Evolutionary conservation across 2,888 invertebrate species (phyloP).

Genomic region (Amphiduros pacificus): DNA sequence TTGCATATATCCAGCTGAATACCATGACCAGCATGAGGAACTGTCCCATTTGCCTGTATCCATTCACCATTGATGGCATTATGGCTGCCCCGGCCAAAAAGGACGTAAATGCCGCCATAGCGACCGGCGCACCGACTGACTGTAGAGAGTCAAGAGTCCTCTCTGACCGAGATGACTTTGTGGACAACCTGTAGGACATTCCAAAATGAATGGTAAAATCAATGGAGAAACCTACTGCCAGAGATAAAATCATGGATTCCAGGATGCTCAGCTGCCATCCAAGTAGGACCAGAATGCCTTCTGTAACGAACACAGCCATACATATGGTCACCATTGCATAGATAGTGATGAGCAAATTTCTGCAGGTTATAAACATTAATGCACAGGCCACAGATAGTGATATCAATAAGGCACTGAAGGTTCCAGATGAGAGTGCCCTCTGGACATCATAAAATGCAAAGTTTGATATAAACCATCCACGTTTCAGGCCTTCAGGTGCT

Average conservation of each 20-base stretch:
- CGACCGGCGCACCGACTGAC: slow-evolving; percentile 77
- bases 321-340: slow-evolving; percentile 83
- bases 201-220: slow-evolving; percentile 89
- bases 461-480: slow-evolving; percentile 82
- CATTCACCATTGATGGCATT: slow-evolving; percentile 79
- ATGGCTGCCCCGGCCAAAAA: slow-evolving; percentile 84
- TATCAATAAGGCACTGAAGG: slow-evolving; percentile 77
- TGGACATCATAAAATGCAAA: slow-evolving; percentile 90
- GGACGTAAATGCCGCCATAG: slow-evolving; percentile 83
- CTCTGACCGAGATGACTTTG: background rate
- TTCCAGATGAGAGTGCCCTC: slow-evolving; percentile 76
- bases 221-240: slow-evolving; percentile 86
- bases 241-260: slow-evolving; percentile 88
- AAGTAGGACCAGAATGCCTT: slow-evolving; percentile 62
- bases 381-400: slow-evolving; percentile 76
- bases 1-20: slow-evolving; percentile 74
- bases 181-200: slow-evolving; percentile 68
- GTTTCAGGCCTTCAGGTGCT: slow-evolving; percentile 77
- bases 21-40: slow-evolving; percentile 83
- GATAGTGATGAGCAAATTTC: slow-evolving; percentile 78
- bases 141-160: slow-evolving; percentile 21
- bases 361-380: slow-evolving; percentile 79
- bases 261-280: slow-evolving; percentile 89
- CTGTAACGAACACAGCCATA: slow-evolving; percentile 80
- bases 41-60: slow-evolving; percentile 85